These are phyloP conservation scores for Montipora efflorescens DNA, from an alignment of 64 coral and sea anemone species.

Conservation along the genomic window DNA sequence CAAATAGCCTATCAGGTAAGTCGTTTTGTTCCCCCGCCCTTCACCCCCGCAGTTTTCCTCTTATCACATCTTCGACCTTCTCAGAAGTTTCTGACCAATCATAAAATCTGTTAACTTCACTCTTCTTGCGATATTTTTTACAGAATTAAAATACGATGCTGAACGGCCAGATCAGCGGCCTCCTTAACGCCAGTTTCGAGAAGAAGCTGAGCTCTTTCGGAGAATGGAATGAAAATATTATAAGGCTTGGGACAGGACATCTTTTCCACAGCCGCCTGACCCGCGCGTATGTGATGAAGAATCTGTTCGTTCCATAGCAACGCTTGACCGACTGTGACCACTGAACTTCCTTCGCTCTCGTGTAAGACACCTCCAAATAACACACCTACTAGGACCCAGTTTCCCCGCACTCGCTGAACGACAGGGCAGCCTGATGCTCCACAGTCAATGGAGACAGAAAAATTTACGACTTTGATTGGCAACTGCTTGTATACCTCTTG, in stretches of 20 bases:
- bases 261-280: slow-evolving; percentile 43
- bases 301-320: slow-evolving; percentile 52
- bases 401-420: slow-evolving; percentile 33
- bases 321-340: slow-evolving; percentile 39
- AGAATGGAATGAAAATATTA: slow-evolving; percentile 51
- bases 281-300: slow-evolving; percentile 23
- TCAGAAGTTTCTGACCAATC: no score
- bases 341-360: neutral
- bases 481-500: slow-evolving; percentile 74
- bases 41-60: no score
- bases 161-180: slow-evolving; percentile 60
- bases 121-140: no score
- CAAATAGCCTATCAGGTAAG: no score
- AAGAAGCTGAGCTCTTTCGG: slow-evolving; percentile 53
- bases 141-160: slow-evolving; percentile 60
- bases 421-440: slow-evolving; percentile 80
- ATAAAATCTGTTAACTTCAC: no score
- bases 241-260: slow-evolving; percentile 55
- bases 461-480: slow-evolving; percentile 62
- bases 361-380: slow-evolving; percentile 68
- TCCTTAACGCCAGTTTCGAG: slow-evolving; percentile 43
- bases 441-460: slow-evolving; percentile 57
- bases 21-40: no score
- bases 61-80: no score
- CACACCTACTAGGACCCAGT: slow-evolving; percentile 74